phyloP scores from a whole-genome alignment of 2,113 vertebrate genomes.

The Leiothrix lutea region DNA sequence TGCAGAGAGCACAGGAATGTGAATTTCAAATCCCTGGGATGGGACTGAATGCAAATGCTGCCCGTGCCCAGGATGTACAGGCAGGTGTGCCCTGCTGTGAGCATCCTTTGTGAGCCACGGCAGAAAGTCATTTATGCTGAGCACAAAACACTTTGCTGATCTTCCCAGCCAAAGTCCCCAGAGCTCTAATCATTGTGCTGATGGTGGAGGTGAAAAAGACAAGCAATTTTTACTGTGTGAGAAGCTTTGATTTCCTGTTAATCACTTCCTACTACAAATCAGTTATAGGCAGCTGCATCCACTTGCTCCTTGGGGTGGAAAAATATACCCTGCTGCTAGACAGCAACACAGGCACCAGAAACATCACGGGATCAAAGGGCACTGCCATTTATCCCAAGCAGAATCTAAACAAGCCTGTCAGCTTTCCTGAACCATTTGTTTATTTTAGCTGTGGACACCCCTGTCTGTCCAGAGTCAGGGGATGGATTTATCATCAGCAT shows the following conservation, averaged over 20 bases:
- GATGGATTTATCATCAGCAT: conserved; percentile 36
- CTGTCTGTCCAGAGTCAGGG: conserved; percentile 21
- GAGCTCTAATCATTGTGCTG: conserved; percentile 32
- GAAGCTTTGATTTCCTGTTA: conserved; percentile 57
- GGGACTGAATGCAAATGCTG: not conserved
- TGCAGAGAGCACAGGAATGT: not conserved
- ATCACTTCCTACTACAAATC: conserved; percentile 77
- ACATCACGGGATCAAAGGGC: conserved; percentile 72
- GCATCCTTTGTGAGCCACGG: not conserved
- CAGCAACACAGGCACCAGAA: conserved; percentile 73
- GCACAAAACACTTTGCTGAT: not conserved
- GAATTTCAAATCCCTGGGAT: not conserved
- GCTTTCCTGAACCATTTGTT: conserved; percentile 61
- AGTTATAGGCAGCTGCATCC: conserved; percentile 68
- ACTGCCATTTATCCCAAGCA: conserved; percentile 51
- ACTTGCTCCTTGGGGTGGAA: conserved; percentile 53
- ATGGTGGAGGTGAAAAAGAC: conserved; percentile 42
- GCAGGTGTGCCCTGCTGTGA: not conserved
- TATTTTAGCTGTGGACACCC: conserved; percentile 68
- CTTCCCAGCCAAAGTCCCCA: not conserved
- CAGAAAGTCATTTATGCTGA: not conserved
- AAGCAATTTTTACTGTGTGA: conserved; percentile 37
- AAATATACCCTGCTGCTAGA: conserved; percentile 72
- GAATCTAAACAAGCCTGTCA: conserved; percentile 66
- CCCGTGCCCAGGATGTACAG: not conserved